Evolutionary conservation across 2,888 invertebrate genomes (phyloP).

Genomic region (Sceliomorpha sp.): DNA sequence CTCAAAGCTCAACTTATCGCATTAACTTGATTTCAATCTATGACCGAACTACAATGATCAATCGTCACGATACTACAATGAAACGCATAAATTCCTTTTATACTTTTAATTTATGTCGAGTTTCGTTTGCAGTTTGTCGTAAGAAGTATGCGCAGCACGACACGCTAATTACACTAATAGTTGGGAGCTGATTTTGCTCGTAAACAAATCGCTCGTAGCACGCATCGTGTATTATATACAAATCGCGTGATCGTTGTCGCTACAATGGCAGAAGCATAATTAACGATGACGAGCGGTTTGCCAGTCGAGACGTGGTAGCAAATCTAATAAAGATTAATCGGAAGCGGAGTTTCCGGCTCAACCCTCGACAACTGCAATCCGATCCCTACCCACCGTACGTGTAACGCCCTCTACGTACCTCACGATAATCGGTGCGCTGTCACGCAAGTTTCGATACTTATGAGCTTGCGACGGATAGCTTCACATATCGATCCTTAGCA

Average conservation of each 20-base stretch:
- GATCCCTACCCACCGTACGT: slow-evolving; percentile 40
- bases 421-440: slow-evolving; percentile 37
- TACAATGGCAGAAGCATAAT: slow-evolving; percentile 41
- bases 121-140: too few species aligned
- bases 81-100: too few species aligned
- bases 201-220: slow-evolving; percentile 43
- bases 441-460: slow-evolving; percentile 47
- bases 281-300: slow-evolving; percentile 39
- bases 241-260: slow-evolving; percentile 42
- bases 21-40: too few species aligned
- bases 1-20: too few species aligned
- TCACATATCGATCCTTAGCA: slow-evolving; percentile 24
- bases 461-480: slow-evolving; percentile 29
- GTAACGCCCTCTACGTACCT: slow-evolving; percentile 34
- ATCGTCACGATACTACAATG: too few species aligned
- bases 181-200: slow-evolving; percentile 23
- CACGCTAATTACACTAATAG: slow-evolving; percentile 40
- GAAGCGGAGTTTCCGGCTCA: slow-evolving; percentile 46
- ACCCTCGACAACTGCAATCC: slow-evolving; percentile 51
- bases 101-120: too few species aligned
- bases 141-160: slow-evolving; percentile 32
- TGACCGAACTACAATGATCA: too few species aligned
- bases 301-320: slow-evolving; percentile 34
- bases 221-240: slow-evolving; percentile 20
- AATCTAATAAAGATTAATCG: slow-evolving; percentile 56